Evolutionary conservation across 2,888 invertebrate species (phyloP).

Genomic region (Acleris emargana): DNA sequence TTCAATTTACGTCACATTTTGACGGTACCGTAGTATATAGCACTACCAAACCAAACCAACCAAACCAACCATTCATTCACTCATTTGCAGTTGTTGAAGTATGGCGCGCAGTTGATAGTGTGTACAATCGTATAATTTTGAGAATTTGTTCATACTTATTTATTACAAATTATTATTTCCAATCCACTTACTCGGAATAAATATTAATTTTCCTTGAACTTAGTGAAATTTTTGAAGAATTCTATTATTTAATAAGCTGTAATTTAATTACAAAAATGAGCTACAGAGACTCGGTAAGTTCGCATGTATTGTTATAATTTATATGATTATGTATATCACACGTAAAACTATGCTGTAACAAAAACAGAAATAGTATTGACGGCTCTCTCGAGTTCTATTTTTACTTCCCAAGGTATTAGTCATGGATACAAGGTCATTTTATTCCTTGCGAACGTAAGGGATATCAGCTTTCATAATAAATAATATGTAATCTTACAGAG

Average conservation of each 20-base stretch:
- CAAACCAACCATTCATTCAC: constrained; percentile 14
- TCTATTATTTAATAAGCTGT: not conserved
- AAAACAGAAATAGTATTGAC: constrained; percentile 48
- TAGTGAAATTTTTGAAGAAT: constrained; percentile 1
- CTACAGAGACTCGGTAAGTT: constrained; percentile 71
- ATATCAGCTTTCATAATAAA: constrained; percentile 59
- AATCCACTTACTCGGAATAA: not conserved
- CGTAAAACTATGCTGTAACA: constrained; percentile 6
- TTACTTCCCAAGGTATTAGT: constrained; percentile 54
- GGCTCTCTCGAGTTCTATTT: constrained; percentile 59
- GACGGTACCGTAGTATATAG: not conserved
- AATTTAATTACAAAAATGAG: constrained; percentile 56
- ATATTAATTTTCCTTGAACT: not conserved
- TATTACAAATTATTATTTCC: not conserved
- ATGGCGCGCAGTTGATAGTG: constrained; percentile 22
- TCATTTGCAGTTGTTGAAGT: constrained; percentile 15
- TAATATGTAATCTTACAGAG: constrained; percentile 37
- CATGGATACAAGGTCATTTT: constrained; percentile 65
- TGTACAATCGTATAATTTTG: constrained; percentile 12
- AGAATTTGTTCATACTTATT: constrained; percentile 7
- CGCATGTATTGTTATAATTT: constrained; percentile 38
- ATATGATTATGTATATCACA: constrained; percentile 17
- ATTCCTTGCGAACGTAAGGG: constrained; percentile 42
- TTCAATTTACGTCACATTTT: not conserved
- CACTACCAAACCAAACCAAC: no score